These are phyloP conservation scores for Cirrhinus molitorella DNA, from an alignment of 2,797 vertebrate species.

Conservation along the genomic window DNA sequence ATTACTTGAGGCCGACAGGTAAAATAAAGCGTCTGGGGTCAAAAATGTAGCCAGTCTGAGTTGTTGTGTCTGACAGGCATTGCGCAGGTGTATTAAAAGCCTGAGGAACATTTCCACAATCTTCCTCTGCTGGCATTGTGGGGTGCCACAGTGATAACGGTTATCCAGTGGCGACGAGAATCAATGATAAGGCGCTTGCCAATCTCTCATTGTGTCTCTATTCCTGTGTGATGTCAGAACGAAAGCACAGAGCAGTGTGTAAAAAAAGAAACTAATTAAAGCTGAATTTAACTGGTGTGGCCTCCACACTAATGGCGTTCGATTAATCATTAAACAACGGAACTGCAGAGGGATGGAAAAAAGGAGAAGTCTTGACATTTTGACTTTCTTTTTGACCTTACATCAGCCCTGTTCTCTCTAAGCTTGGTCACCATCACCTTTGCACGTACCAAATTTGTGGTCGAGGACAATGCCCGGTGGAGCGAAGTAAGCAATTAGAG, in stretches of 20 bases:
- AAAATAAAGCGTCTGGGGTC: not conserved
- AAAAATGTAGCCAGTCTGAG: no score
- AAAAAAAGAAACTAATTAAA: constrained; percentile 80
- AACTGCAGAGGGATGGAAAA: constrained; percentile 50
- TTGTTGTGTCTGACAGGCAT: constrained; percentile 46
- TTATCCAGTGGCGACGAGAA: constrained; percentile 59
- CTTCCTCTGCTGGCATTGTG: constrained; percentile 63
- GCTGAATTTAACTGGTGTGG: constrained; percentile 71
- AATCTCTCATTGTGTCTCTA: constrained; percentile 74
- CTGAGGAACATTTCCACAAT: constrained; percentile 56
- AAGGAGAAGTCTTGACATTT: constrained; percentile 60
- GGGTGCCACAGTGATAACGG: constrained; percentile 69
- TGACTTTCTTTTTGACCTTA: constrained; percentile 59
- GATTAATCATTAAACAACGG: constrained; percentile 77
- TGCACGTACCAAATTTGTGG: constrained; percentile 22
- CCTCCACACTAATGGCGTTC: constrained; percentile 76
- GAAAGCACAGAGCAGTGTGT: constrained; percentile 60
- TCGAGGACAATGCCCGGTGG: not conserved
- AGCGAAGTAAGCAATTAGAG: constrained; percentile 63
- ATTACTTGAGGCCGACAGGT: not conserved
- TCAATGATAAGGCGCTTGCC: constrained; percentile 73
- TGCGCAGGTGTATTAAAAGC: constrained; percentile 62
- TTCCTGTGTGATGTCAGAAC: constrained; percentile 64
- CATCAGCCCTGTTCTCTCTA: constrained; percentile 55
- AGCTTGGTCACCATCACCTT: constrained; percentile 58